Base-by-base conservation (phyloP, 2,113 vertebrate genomes). In the Marmota flaviventris region DNA sequence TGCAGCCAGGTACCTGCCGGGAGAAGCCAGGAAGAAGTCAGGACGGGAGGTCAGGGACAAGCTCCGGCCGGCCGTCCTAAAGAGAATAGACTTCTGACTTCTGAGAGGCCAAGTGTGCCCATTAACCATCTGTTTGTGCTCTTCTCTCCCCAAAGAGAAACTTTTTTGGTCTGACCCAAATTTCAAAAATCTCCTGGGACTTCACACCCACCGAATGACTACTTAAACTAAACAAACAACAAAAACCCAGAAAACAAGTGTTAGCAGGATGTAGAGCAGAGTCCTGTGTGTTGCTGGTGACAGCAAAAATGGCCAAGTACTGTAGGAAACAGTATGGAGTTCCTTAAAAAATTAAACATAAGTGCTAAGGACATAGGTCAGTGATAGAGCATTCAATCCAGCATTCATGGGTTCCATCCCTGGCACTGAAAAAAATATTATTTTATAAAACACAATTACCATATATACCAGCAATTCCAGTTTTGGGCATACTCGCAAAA, bases 1-100 rank as follows among this genome's bases (percentile, higher is more conserved):
- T 73, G 76, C 27, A 94, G 92, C 70, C 85, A 94, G 97, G 95
- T 95, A 97, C 98, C 98, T 98, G 96, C 10, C 69, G 56, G 69
- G 53, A 77, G 87, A 93, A 91, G 53, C 85, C 93, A 91, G 85
- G 91, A 92, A 92, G 72, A 75, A 53, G 63, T 97, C 76, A 90
- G 67, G 20, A 58, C 88, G 63, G 73, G 56, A 42, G 63, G 37
- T 48, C 53, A 85, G 34, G 45, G 37, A 17, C 32, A 37, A 27
- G 18, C 45, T 58, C 39, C 45, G 67, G 24, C 32, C 67, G 91
- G 24, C 32, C 67, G 91, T 48, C 29, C 37, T n/a, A n/a, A 63
- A 45, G 78, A 89, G 67, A 37, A 58, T 8, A 67, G 61, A n/a
- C 63, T 85, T 70, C 90, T 53, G 83, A 70, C 85, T 97, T 87